Base-by-base conservation (phyloP, 2,797 vertebrate genomes). In the Coracias cyanogaster region DNA sequence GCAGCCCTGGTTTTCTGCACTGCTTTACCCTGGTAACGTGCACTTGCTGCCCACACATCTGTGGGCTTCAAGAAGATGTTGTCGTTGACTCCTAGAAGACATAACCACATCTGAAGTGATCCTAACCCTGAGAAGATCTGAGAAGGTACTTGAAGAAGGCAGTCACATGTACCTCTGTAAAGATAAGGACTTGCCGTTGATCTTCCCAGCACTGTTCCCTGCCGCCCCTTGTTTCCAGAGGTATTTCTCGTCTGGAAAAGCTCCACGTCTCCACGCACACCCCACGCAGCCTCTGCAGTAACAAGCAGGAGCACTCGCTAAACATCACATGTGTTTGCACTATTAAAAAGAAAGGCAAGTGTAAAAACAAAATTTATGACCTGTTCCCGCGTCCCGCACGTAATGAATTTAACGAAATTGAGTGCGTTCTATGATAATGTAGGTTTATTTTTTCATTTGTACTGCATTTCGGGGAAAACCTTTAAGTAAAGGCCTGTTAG, bases 211-310 rank as follows among this genome's bases (percentile, higher is more conserved):
- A 24, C 35, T 51, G 17, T 45, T 35, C 46, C 20, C 61, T 51
- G 17, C 52, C 35, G 49, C 58, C 20, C 3, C 0, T 37, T 26
- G 18, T n/a, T 64, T 35, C 51, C 39, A 10, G 70, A 9, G 19
- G 15, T 1, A 9, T 28, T 78, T 81, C 43, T 28, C 18, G 8
- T 37, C 10, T 2, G 45, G 67, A 65, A 49, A 31, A 65, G 9
- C 28, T 35, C 35, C 2, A 4, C 1, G 1, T 17, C 41, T 39
- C 19, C 1, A 1, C 9, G 2, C 7, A 9, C 37, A 3, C 71
- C 71, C 29, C 29, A 2, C 61, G 7, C 46, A 13, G 73, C 15
- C 20, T 2, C 35, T 5, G 48, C 60, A 26, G 48, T 6, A 35
- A 37, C 29, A 7, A 51, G 60, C 74, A 46, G 84, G 41, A 70